Base-by-base conservation (phyloP, 2,888 invertebrate genomes). In the Platynereis dumerilii region DNA sequence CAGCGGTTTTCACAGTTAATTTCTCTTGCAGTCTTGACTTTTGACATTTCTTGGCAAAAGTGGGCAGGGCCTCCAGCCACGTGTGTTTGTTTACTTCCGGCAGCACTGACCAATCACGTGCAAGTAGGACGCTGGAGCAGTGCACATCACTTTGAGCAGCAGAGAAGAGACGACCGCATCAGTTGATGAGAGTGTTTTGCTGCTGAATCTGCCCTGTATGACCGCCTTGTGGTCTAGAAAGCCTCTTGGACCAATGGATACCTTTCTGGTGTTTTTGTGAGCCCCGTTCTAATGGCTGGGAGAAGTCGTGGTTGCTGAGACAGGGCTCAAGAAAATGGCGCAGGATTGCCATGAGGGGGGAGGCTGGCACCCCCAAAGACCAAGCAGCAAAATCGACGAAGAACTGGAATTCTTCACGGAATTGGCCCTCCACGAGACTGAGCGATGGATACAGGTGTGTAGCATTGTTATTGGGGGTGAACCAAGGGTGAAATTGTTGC, bases 321-420 rank as follows among this genome's bases (percentile, higher is more conserved):
- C 48, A 10, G 20, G 17, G 22, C 22, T 48, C 20, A n/a, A n/a
- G 22, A 48, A 48, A 48, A 48, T 48, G 48, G 48, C 48, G 48
- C 7, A n/a, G n/a, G 5, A n/a, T 3, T n/a, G n/a, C n/a, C n/a
- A n/a, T n/a, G 22, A n/a, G 20, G 48, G 22, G 7, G 20, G 17
- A 48, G 48, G 17, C 22, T n/a, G 22, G 22, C 12, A 42, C 10
- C 48, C 48, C 22, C n/a, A 3, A 10, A 68, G 73, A 56, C 69
- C 76, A 20, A 74, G 73, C 29, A 66, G 75, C 26, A 64, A 75
- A 28, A 75, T 77, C 39, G 79, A 81, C 27, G 82, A 81, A 54
- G 82, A 83, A 65, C 66, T 82, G 73, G 82, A 83, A 60, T 83
- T 80, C 70, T 82, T 78, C 67, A 81, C 80, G n/a, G 82, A 83